A percentile compares a stretch with the other conserved stretches of the same genome.
Evolutionary conservation across 2,797 vertebrate genomes (phyloP).

Genomic region (Paguma larvata): DNA sequence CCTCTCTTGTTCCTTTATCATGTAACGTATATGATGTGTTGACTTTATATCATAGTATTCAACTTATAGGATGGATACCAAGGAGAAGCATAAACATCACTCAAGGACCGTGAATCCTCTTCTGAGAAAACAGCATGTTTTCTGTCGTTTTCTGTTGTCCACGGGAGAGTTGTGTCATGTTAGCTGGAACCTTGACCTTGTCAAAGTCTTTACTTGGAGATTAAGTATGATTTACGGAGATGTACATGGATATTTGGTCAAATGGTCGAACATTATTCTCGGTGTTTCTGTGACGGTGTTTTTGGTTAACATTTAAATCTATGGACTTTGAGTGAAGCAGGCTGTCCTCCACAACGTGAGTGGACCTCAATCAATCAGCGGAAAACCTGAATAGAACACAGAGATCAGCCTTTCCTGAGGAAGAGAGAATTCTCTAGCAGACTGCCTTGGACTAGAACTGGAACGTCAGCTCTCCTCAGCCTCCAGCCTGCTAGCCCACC

Average conservation of each 20-base stretch:
- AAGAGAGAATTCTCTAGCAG: background rate
- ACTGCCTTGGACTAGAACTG: background rate
- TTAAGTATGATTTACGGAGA: background rate
- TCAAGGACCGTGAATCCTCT: background rate
- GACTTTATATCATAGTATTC: background rate
- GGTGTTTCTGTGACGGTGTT: background rate
- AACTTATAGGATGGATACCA: background rate
- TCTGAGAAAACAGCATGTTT: background rate
- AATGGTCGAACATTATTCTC: background rate
- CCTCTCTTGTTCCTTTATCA: constrained; percentile 18
- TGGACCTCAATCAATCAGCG: background rate
- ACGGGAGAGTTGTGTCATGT: background rate
- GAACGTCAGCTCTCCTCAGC: background rate
- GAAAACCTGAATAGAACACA: background rate
- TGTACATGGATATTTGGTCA: background rate
- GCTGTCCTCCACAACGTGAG: background rate
- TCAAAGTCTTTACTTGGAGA: background rate
- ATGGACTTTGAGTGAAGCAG: background rate
- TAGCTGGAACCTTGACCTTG: background rate
- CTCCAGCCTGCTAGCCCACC: background rate
- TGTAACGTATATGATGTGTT: background rate
- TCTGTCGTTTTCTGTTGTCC: background rate
- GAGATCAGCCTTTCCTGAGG: background rate
- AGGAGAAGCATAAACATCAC: background rate
- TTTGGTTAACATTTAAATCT: background rate